phyloP scores from a whole-genome alignment of 2,113 vertebrate species.

The Bubo bubo region DNA sequence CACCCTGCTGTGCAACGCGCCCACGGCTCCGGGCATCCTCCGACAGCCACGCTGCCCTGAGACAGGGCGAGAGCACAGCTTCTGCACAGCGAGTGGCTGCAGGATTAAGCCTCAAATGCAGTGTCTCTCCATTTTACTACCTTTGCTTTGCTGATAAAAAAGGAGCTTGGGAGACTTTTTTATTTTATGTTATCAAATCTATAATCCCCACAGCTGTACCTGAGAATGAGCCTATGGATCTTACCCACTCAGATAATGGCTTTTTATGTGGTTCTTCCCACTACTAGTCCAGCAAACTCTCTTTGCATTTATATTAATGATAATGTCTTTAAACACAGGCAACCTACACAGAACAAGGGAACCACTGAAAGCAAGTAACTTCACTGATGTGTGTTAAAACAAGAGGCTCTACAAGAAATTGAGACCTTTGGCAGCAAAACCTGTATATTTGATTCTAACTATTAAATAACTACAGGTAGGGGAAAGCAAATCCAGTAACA shows the following conservation, averaged over 20 bases:
- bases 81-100: fast-evolving
- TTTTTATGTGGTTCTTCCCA: neutral
- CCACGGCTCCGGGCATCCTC: neutral
- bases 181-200: neutral
- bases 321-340: neutral
- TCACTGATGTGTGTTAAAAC: neutral
- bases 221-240: neutral
- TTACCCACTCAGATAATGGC: neutral
- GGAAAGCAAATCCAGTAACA: neutral
- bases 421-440: neutral
- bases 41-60: fast-evolving
- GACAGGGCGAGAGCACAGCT: neutral
- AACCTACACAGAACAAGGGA: neutral
- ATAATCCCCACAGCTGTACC: neutral
- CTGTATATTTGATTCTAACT: neutral
- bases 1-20: neutral
- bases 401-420: neutral
- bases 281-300: neutral
- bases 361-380: neutral
- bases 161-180: neutral
- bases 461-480: neutral
- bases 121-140: neutral
- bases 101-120: neutral
- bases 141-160: neutral
- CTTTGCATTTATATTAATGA: neutral